Conservation (phyloP, 2,113 vertebrate species). For the Kryptolebias marmoratus region DNA sequence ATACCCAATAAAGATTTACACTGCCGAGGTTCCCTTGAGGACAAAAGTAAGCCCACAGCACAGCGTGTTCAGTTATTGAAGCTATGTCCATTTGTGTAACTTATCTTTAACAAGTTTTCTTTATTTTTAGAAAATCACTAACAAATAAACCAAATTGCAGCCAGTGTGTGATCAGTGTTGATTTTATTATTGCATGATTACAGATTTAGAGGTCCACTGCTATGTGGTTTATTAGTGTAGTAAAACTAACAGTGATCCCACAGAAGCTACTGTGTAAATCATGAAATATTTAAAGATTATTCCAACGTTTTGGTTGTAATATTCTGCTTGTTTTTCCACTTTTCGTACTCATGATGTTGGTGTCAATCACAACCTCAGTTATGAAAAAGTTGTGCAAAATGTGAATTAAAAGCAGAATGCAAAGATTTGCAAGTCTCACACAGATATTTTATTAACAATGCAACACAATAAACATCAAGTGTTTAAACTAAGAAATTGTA, state of each 20-base stretch:
- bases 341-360: not conserved
- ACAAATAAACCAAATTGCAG: constrained; percentile 1
- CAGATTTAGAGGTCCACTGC: constrained; percentile 2
- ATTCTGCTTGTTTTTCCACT: constrained; percentile 38
- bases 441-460: too few relatives aligned
- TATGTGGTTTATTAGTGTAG: constrained; percentile 41
- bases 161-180: not conserved
- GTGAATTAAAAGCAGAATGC: too few relatives aligned
- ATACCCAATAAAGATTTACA: constrained; percentile 12
- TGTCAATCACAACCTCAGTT: constrained; percentile 2
- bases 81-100: not conserved
- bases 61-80: not conserved
- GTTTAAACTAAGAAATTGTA: too few relatives aligned
- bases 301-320: constrained; percentile 14
- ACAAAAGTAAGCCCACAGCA: constrained; percentile 13
- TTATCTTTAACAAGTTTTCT: constrained; percentile 4
- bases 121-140: not conserved
- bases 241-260: constrained; percentile 17
- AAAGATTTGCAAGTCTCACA: too few relatives aligned
- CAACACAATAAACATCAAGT: too few relatives aligned
- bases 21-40: constrained; percentile 27
- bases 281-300: constrained; percentile 40
- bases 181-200: not conserved
- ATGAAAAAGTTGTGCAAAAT: too few relatives aligned
- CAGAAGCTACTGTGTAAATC: constrained; percentile 21